Evolutionary conservation across 1,140 invertebrate genomes (phyloP).

Genomic region (Onthophagus taurus): DNA sequence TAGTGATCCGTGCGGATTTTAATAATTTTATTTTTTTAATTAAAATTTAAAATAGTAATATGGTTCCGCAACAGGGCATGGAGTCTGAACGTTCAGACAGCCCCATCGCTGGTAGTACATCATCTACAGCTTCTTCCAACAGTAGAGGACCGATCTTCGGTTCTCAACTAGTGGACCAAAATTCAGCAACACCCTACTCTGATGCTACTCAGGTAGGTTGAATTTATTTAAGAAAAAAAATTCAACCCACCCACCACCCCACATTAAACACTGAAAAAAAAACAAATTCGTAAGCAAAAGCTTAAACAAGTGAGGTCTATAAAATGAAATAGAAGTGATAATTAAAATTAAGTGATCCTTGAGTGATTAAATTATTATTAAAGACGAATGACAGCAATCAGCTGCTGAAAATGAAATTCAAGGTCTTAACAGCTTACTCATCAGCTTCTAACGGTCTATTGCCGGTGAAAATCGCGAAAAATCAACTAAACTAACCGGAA

Average conservation of each 20-base stretch:
- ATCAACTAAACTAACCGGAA: too few relatives aligned
- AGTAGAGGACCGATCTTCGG: conserved; percentile 58
- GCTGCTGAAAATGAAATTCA: too few relatives aligned
- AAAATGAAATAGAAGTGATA: too few relatives aligned
- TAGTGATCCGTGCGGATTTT: conserved; percentile 30
- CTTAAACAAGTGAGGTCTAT: too few relatives aligned
- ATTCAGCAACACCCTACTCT: conserved; percentile 87
- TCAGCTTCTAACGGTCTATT: too few relatives aligned
- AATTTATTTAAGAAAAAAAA: neutral
- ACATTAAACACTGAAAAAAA: conserved; percentile 2
- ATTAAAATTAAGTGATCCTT: too few relatives aligned
- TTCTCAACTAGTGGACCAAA: conserved; percentile 77
- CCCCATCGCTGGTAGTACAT: conserved; percentile 35
- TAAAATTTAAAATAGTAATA: conserved; percentile 26
- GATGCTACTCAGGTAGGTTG: conserved; percentile 86
- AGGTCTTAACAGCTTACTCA: too few relatives aligned
- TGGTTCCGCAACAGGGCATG: conserved; percentile 52
- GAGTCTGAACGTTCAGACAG: conserved; percentile 40
- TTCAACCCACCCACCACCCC: neutral
- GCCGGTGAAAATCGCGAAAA: too few relatives aligned
- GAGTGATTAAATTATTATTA: too few relatives aligned
- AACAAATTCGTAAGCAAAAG: too few relatives aligned
- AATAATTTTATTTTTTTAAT: conserved; percentile 17
- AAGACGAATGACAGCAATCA: conserved; percentile 1
- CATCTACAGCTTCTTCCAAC: conserved; percentile 19